Evolutionary conservation across 2,888 invertebrate genomes (phyloP).

Genomic region (Heliconius charithonia): DNA sequence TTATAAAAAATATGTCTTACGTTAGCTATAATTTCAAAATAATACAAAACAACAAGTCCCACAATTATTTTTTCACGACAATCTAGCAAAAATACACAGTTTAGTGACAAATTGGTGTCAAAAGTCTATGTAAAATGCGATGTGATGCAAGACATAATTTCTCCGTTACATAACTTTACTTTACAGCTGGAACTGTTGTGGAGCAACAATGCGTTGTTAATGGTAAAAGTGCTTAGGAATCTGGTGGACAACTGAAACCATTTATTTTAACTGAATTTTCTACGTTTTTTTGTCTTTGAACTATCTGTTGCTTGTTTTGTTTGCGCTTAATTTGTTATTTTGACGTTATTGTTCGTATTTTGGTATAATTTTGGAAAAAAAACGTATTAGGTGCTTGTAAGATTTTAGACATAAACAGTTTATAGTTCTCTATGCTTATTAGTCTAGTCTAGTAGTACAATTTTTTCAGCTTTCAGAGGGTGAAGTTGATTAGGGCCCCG

Average conservation of each 20-base stretch:
- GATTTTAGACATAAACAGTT: background rate
- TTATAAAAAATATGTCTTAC: background rate
- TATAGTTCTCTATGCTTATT: no score
- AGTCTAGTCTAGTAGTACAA: no score
- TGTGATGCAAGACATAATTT: constrained; percentile 42
- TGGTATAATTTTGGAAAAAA: background rate
- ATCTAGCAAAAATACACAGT: constrained; percentile 14
- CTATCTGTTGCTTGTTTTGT: background rate
- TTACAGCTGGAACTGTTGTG: constrained; percentile 36
- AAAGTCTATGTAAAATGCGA: constrained; percentile 31
- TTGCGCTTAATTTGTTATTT: background rate
- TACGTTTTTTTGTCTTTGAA: background rate
- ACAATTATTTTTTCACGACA: constrained; percentile 21
- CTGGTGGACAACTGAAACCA: background rate
- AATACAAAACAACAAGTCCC: background rate
- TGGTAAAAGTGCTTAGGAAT: constrained; percentile 34
- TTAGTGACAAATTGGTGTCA: constrained; percentile 30
- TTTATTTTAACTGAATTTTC: constrained; percentile 8
- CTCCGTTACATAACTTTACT: constrained; percentile 37
- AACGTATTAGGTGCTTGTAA: background rate
- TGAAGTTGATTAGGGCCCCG: no score
- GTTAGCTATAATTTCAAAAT: background rate
- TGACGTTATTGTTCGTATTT: background rate
- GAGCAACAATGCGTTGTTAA: constrained; percentile 33
- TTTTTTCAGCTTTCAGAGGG: no score